These are phyloP conservation scores for Linnaemya vulpina DNA, from an alignment of 2,888 invertebrate genomes.

Conservation along the genomic window DNA sequence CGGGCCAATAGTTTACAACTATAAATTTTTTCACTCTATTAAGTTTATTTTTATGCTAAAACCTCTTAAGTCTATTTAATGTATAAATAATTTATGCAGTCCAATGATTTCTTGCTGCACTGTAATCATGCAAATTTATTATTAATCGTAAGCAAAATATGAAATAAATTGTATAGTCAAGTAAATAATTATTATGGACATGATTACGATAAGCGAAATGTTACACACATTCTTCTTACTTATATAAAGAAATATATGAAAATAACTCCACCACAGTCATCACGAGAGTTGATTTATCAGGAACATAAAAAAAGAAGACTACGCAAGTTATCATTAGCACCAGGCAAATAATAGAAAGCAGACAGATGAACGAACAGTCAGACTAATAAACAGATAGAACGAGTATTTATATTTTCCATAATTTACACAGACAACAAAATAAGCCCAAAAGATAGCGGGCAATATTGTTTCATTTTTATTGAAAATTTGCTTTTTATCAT, in stretches of 20 bases:
- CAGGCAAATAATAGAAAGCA: neutral
- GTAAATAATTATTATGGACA: slow-evolving; percentile 31
- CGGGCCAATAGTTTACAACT: neutral
- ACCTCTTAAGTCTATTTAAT: slow-evolving; percentile 5
- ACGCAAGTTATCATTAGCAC: slow-evolving; percentile 24
- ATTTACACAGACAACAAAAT: neutral
- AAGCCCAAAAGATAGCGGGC: slow-evolving; percentile 1
- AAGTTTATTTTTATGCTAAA: neutral
- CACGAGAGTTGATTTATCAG: neutral
- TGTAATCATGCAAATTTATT: slow-evolving; percentile 3
- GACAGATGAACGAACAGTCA: neutral
- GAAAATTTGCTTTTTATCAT: neutral
- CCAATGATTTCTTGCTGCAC: neutral
- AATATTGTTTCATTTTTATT: slow-evolving; percentile 1
- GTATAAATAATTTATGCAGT: slow-evolving; percentile 32
- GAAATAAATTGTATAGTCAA: slow-evolving; percentile 19
- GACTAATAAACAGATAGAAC: slow-evolving; percentile 7
- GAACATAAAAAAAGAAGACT: neutral
- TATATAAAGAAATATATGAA: neutral
- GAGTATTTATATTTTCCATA: neutral
- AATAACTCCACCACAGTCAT: slow-evolving; percentile 10
- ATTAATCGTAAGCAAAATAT: slow-evolving; percentile 4
- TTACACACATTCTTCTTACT: neutral
- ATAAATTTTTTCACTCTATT: slow-evolving; percentile 1
- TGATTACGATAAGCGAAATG: slow-evolving; percentile 24